Conservation (phyloP, 2,797 vertebrate genomes). For the Poeciliopsis paucimaculata region DNA sequence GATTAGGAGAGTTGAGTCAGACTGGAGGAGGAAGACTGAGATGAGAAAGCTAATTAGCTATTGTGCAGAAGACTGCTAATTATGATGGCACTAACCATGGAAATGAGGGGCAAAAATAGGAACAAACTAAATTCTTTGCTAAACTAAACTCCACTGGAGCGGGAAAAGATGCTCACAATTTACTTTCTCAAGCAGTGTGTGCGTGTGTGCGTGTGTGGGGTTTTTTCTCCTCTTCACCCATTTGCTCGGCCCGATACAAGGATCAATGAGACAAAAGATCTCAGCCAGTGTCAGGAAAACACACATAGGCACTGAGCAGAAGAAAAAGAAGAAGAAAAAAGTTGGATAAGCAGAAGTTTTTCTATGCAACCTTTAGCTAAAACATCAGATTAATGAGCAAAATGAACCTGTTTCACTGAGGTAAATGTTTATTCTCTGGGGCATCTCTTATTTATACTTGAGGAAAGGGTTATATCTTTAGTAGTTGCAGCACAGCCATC, state of each 20-base stretch:
- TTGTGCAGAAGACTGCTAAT: slow-evolving; percentile 76
- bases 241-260: slow-evolving; percentile 30
- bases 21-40: slow-evolving; percentile 69
- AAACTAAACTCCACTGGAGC: slow-evolving; percentile 43
- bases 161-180: slow-evolving; percentile 30
- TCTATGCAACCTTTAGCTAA: background rate
- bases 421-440: slow-evolving; percentile 10
- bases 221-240: slow-evolving; percentile 15
- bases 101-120: slow-evolving; percentile 51
- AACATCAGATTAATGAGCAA: slow-evolving; percentile 1
- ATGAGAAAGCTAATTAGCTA: slow-evolving; percentile 80
- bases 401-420: slow-evolving; percentile 4
- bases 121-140: slow-evolving; percentile 32
- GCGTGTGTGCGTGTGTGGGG: background rate
- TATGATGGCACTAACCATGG: slow-evolving; percentile 55
- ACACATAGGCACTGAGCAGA: slow-evolving; percentile 9
- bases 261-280: slow-evolving; percentile 54
- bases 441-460: slow-evolving; percentile 31
- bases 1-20: slow-evolving; percentile 73
- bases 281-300: slow-evolving; percentile 5
- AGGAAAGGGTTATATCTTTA: slow-evolving; percentile 25
- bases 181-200: slow-evolving; percentile 10
- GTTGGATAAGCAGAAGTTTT: slow-evolving; percentile 27
- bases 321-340: background rate
- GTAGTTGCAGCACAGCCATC: slow-evolving; percentile 20